Evolutionary conservation across 2,888 invertebrate genomes (phyloP).

Genomic region (Aleiodes testaceus): DNA sequence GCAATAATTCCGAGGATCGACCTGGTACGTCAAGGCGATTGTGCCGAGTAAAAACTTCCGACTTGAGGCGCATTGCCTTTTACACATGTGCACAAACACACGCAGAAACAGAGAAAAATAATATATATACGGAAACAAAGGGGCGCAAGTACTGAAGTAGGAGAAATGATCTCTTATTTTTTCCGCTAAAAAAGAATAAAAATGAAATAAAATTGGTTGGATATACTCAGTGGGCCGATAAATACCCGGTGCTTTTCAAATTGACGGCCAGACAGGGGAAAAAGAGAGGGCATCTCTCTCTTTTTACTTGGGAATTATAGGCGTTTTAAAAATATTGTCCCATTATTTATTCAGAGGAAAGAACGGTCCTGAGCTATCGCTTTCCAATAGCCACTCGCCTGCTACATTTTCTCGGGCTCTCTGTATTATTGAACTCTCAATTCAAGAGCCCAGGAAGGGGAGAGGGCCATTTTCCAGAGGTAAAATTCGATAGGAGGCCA

Average conservation of each 20-base stretch:
- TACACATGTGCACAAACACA: not conserved
- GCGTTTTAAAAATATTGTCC: constrained; percentile 73
- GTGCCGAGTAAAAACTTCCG: constrained; percentile 62
- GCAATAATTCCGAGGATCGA: constrained; percentile 64
- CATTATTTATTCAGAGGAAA: constrained; percentile 70
- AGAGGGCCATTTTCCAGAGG: too few species aligned
- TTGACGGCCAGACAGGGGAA: constrained; percentile 55
- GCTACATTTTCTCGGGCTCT: constrained; percentile 67
- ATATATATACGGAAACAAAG: too few species aligned
- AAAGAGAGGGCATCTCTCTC: constrained; percentile 23
- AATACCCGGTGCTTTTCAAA: constrained; percentile 67
- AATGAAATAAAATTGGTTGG: not conserved
- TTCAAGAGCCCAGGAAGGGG: not conserved
- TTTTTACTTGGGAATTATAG: constrained; percentile 67
- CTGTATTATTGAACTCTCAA: constrained; percentile 66
- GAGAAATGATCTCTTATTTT: constrained; percentile 70
- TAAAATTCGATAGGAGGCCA: too few species aligned
- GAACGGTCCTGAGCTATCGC: constrained; percentile 65
- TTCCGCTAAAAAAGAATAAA: constrained; percentile 17
- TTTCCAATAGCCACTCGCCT: constrained; percentile 70
- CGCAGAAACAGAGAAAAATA: too few species aligned
- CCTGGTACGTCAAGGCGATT: constrained; percentile 60
- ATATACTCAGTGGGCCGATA: constrained; percentile 72
- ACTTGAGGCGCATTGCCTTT: not conserved
- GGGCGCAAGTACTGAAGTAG: constrained; percentile 38